Percentiles rank a stretch among this genome's conserved stretches.
These are phyloP conservation scores for Rhopalosiphum nymphaeae DNA, from an alignment of 2,888 invertebrate genomes.

Conservation along the genomic window DNA sequence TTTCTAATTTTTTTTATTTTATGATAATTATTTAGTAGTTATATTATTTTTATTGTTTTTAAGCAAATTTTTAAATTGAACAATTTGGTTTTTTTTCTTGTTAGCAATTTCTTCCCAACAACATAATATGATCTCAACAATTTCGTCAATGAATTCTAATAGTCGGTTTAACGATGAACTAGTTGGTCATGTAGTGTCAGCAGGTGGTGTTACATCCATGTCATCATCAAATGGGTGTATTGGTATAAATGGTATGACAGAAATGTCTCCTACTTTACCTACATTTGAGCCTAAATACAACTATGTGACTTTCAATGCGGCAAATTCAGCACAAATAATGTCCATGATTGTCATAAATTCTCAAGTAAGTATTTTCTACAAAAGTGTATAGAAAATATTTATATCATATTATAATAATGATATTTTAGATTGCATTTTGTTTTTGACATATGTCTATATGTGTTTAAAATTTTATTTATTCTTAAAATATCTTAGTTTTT, in stretches of 20 bases:
- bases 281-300: slow-evolving; percentile 80
- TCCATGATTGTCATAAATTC: slow-evolving; percentile 87
- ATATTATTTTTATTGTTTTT: background rate
- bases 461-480: background rate
- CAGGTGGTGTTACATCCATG: slow-evolving; percentile 57
- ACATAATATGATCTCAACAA: slow-evolving; percentile 30
- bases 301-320: slow-evolving; percentile 89
- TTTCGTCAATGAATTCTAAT: slow-evolving; percentile 41
- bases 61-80: background rate
- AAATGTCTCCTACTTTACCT: slow-evolving; percentile 64
- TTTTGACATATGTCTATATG: background rate
- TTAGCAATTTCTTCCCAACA: slow-evolving; percentile 47
- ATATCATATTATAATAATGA: background rate
- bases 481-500: background rate
- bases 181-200: slow-evolving; percentile 57
- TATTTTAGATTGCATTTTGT: background rate
- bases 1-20: background rate
- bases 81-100: background rate
- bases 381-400: background rate
- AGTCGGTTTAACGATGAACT: slow-evolving; percentile 57
- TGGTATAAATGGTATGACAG: slow-evolving; percentile 60
- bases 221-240: slow-evolving; percentile 58
- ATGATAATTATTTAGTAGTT: background rate
- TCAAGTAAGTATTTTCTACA: slow-evolving; percentile 72
- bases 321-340: slow-evolving; percentile 81